phyloP scores from a whole-genome alignment of 2,888 invertebrate species.

The Mystacides longicornis region DNA sequence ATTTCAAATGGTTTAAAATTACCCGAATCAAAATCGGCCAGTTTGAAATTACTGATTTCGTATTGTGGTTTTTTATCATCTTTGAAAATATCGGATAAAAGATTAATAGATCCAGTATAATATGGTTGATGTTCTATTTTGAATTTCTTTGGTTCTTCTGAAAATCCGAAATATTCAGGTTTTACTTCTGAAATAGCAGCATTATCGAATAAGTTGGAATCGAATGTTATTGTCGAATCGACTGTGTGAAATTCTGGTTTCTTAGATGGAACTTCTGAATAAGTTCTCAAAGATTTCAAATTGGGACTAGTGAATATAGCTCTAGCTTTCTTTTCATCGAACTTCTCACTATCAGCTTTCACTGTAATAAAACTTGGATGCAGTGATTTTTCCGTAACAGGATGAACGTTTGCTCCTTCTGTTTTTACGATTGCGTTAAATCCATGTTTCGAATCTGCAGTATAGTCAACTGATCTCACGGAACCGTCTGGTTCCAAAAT shows the following conservation, averaged over 20 bases:
- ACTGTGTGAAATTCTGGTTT: conserved; percentile 4
- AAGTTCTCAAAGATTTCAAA: conserved; percentile 32
- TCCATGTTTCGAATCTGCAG: conserved; percentile 49
- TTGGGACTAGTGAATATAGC: conserved; percentile 28
- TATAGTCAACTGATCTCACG: conserved; percentile 53
- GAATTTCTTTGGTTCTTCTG: conserved; percentile 5
- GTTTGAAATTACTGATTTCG: conserved; percentile 8
- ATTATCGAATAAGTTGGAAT: conserved; percentile 12
- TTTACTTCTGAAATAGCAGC: conserved; percentile 9
- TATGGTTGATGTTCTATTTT: conserved; percentile 11
- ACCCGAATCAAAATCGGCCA: conserved; percentile 9
- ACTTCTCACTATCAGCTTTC: not conserved
- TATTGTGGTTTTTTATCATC: conserved; percentile 6
- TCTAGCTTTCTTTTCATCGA: conserved; percentile 15
- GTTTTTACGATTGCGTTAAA: conserved; percentile 53
- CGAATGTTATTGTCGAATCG: not conserved
- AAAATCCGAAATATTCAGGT: conserved; percentile 13
- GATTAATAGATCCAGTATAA: not conserved
- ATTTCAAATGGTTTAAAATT: conserved; percentile 14
- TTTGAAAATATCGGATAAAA: not conserved
- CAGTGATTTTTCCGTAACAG: conserved; percentile 21
- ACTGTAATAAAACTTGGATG: conserved; percentile 2
- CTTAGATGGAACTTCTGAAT: conserved; percentile 10
- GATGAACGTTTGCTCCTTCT: conserved; percentile 37
- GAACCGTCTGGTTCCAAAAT: conserved; percentile 61